Conservation (phyloP, 1,140 invertebrate genomes). For the Cataglyphis hispanica region DNA sequence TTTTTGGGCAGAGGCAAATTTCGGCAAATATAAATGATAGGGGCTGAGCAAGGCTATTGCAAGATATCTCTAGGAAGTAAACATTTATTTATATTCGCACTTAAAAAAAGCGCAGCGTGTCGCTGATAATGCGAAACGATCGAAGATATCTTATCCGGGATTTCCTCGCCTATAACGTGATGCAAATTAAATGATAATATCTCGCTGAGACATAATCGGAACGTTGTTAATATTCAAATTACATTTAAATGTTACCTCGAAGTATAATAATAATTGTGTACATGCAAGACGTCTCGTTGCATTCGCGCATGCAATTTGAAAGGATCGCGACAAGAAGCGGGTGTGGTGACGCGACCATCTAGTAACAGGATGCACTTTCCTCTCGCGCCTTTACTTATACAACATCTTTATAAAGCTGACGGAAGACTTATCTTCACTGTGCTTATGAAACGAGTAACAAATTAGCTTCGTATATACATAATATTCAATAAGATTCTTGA, state of each 20-base stretch:
- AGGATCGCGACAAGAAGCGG: background rate
- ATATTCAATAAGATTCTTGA: background rate
- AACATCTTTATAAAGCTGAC: constrained; percentile 3
- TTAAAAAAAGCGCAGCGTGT: background rate
- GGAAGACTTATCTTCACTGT: background rate
- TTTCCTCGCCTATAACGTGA: constrained; percentile 23
- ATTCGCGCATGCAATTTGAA: constrained; percentile 45
- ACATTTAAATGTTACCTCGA: constrained; percentile 21
- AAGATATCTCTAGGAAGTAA: background rate
- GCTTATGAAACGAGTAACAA: background rate
- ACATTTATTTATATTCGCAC: background rate
- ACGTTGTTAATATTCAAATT: constrained; percentile 30
- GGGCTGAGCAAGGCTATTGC: background rate
- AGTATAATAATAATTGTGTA: constrained; percentile 32
- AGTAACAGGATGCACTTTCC: constrained; percentile 55
- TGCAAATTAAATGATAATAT: constrained; percentile 57
- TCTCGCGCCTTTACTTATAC: constrained; percentile 29
- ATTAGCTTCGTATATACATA: background rate
- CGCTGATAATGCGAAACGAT: background rate
- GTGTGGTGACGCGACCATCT: constrained; percentile 53
- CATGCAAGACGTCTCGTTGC: constrained; percentile 10
- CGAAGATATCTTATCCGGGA: constrained; percentile 26
- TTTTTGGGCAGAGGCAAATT: background rate
- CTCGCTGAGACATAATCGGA: constrained; percentile 12
- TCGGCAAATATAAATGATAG: no score